A percentile compares a stretch with the other conserved stretches of the same genome.
phyloP scores from a whole-genome alignment of 2,797 vertebrate genomes.

The Heliangelus exortis region DNA sequence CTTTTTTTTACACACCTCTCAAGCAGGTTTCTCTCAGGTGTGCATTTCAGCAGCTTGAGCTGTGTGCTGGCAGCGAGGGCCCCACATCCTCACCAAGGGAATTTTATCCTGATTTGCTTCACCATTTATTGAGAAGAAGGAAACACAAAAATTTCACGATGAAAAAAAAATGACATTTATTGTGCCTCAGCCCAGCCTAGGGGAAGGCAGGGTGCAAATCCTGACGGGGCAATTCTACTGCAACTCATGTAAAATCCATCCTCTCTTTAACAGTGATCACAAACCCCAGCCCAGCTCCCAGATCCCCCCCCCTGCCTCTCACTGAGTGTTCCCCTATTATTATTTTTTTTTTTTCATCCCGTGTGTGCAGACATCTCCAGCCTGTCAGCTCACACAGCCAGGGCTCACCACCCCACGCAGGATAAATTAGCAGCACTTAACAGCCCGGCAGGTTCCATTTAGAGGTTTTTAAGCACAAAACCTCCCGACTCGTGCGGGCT shows the following conservation, averaged over 20 bases:
- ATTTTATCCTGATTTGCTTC: background rate
- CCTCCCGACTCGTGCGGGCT: rapidly evolving
- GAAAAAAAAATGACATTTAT: too few relatives aligned
- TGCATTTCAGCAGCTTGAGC: background rate
- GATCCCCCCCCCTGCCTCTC: background rate
- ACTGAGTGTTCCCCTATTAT: rapidly evolving
- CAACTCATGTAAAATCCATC: background rate
- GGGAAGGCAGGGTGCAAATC: rapidly evolving
- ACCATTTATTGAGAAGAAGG: too few relatives aligned
- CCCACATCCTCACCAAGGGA: rapidly evolving
- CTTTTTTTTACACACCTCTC: background rate
- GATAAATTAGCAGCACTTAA: background rate
- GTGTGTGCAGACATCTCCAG: rapidly evolving
- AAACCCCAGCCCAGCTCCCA: background rate
- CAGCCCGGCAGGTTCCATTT: background rate
- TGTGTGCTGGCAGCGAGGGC: background rate
- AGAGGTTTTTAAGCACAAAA: background rate
- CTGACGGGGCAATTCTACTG: background rate
- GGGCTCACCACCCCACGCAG: background rate
- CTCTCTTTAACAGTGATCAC: rapidly evolving
- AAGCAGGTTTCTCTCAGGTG: background rate
- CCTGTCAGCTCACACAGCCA: background rate
- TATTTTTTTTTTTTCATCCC: background rate
- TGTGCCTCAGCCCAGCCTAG: background rate
- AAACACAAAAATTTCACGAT: too few relatives aligned